Base-by-base conservation (phyloP, 2,113 vertebrate genomes). In the Phrynosoma platyrhinos region DNA sequence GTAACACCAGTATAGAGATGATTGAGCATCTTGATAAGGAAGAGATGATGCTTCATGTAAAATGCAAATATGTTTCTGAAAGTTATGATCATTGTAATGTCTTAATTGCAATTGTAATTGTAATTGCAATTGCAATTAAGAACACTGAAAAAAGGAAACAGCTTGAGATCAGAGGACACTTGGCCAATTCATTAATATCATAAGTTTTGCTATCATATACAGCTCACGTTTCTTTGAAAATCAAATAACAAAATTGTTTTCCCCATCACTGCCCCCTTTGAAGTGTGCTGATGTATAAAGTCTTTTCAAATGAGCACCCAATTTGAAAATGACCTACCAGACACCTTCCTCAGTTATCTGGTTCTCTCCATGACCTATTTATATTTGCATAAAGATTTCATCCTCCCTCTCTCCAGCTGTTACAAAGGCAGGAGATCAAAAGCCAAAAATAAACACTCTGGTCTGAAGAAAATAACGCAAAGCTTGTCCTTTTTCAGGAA, bases 271-370 rank as follows among this genome's bases (percentile, higher is more conserved):
- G 68, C 21, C 53, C n/a, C 25, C 32, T 85, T 77, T 85, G 83
- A 85, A 85, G 72, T 76, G 83, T 76, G 72, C 16, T 16, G 23
- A 42, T 32, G 62, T 76, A 36, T 62, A 76, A 76, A 85, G 72
- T 30, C 72, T 76, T 62, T 76, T 83, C 69, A 62, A 76, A 77
- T 64, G 55, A 76, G 4, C 12, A 40, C 25, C 25, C 84, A 47
- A 27, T 86, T 76, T 85, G 74, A 85, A 85, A 85, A 85, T 85
- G 72, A 77, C 84, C 74, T 27, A 66, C 23, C 27, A 64, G 74
- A 77, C 58, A 85, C 27, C 32, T 4, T 76, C 83, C 74, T 85
- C 74, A 78, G 27, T 85, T 85, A 64, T 85, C 36, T n/a, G 9
- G 2, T 52, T 30, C 47, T 85, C 53, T 64, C 74, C 58, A 9